Base-by-base conservation (phyloP, 2,888 invertebrate genomes). In the Agrotis clavis region DNA sequence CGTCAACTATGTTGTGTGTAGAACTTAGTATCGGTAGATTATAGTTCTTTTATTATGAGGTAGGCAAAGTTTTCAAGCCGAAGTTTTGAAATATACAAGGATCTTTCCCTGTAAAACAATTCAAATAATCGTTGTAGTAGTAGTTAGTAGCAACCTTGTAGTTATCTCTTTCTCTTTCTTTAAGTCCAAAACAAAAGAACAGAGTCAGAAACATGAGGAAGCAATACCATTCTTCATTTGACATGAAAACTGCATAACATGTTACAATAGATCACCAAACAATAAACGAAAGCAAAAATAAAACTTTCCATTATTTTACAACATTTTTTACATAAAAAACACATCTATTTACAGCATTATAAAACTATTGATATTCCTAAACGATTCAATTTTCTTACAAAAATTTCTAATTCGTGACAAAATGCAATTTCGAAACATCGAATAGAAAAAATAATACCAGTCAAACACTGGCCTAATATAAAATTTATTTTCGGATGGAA, bases 391-490 rank as follows among this genome's bases (percentile, higher is more conserved):
- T 53, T 71, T 21, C 59, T 74, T 59, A 16, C 9, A 63, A 65
- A 51, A 85, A 79, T 76, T 79, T 83, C 72, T 71, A 82, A 77
- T 82, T 79, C 77, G 79, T 72, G 66, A 79, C 64, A 69, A 65
- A 77, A 83, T 74, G 65, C 69, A 65, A 50, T 82, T 73, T 71
- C 76, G 77, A 79, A 84, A 84, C 65, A 67, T 47, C 54, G 53
- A 54, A 30, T 19, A 35, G 62, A 81, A 84, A 85, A 84, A 79
- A 72, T 47, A 74, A 75, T 64, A 65, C 21, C 66, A 67, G 61
- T 56, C 68, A 74, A 81, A 82, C 63, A 86, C 76, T 86, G 82
- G 73, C 84, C 76, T 81, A 84, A 63, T 76, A 82, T 64, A 81
- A 71, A 41, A 82, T 78, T 77, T 80, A 80, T 81, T 77, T 83